Evolutionary conservation across 2,797 vertebrate genomes (phyloP).

Genomic region (Strix occidentalis): DNA sequence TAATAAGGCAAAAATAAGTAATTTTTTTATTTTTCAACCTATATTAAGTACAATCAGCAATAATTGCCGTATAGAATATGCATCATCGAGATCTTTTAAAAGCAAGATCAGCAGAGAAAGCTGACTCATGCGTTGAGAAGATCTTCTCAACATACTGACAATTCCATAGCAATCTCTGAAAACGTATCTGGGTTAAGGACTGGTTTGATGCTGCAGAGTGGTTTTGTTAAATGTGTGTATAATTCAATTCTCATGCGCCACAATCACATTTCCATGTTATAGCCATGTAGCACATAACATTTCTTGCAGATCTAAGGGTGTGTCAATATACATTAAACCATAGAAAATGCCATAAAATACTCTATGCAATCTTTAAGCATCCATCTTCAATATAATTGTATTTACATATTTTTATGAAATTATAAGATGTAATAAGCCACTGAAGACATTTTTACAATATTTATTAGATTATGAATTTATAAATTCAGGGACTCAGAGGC

Average conservation of each 20-base stretch:
- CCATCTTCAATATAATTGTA: constrained; percentile 45
- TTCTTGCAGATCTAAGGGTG: constrained; percentile 22
- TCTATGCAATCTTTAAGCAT: constrained; percentile 55
- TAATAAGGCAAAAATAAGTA: constrained; percentile 57
- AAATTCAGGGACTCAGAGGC: constrained; percentile 81
- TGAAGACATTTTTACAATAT: constrained; percentile 78
- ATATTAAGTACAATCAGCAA: background rate
- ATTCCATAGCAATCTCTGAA: background rate
- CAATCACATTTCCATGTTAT: background rate
- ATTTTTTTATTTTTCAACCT: constrained; percentile 27
- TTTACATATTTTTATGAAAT: constrained; percentile 63
- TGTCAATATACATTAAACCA: constrained; percentile 21
- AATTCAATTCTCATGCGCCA: background rate
- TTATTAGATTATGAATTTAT: constrained; percentile 84
- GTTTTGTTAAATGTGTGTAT: background rate
- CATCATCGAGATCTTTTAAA: constrained; percentile 40
- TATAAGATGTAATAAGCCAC: constrained; percentile 65
- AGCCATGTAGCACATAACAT: background rate
- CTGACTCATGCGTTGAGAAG: background rate
- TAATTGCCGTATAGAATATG: background rate
- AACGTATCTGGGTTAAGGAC: background rate
- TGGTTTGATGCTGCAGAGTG: background rate
- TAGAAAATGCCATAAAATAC: constrained; percentile 59
- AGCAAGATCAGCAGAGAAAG: constrained; percentile 8
- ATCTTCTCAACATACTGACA: constrained; percentile 49